Evolutionary conservation across 2,797 vertebrate species (phyloP).

Genomic region (Eulemur coronatus): DNA sequence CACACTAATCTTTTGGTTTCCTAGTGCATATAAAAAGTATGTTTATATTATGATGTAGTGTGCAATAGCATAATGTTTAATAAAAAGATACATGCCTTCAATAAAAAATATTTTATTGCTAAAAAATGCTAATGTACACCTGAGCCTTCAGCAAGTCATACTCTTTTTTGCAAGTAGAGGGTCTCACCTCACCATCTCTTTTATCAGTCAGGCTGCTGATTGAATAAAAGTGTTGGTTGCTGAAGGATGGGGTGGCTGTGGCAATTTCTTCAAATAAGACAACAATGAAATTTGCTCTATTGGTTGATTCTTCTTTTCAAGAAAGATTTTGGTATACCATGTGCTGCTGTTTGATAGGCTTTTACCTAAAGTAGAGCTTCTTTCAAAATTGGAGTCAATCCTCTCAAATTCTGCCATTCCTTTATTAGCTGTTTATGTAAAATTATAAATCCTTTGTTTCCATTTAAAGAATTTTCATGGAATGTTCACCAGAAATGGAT

Average conservation of each 20-base stretch:
- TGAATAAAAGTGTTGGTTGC: no score
- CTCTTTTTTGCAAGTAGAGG: no score
- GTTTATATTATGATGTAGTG: background rate
- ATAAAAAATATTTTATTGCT: background rate
- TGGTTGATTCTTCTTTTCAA: background rate
- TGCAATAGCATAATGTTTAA: background rate
- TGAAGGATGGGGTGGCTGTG: background rate
- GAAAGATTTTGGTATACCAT: background rate
- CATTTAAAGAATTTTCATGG: background rate
- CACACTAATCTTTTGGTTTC: background rate
- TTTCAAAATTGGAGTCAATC: background rate
- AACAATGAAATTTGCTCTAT: background rate
- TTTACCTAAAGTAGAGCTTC: background rate
- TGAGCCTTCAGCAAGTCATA: background rate
- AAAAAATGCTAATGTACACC: background rate
- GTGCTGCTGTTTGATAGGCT: background rate
- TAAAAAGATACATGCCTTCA: background rate
- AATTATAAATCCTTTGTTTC: background rate
- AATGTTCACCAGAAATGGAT: background rate
- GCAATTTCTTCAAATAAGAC: background rate
- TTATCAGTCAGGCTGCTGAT: no score
- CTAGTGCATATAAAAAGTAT: background rate
- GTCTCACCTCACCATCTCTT: no score
- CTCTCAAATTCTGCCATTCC: background rate
- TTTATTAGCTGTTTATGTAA: background rate